Conservation (phyloP, 2,113 vertebrate genomes). For the Cacatua alba region DNA sequence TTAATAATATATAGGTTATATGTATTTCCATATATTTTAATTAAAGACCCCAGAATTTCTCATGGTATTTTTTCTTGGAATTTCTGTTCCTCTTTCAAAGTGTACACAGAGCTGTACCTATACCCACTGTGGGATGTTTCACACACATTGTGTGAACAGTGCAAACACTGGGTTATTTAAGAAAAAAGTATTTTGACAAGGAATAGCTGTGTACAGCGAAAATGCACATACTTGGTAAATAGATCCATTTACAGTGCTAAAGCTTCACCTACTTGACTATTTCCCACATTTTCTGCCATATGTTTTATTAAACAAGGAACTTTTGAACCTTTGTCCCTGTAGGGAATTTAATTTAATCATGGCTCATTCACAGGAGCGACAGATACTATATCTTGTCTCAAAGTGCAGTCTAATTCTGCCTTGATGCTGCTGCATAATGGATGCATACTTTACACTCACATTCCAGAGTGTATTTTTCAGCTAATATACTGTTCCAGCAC, state of each 20-base stretch:
- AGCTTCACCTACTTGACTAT: not conserved
- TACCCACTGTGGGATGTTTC: not conserved
- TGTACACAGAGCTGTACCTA: not conserved
- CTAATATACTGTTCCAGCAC: constrained; percentile 30
- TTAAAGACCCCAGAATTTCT: not conserved
- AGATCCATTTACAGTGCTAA: not conserved
- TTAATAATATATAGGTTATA: not conserved
- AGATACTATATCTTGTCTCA: constrained; percentile 56
- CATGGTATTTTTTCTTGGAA: not conserved
- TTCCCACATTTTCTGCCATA: constrained; percentile 30
- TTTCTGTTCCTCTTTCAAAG: not conserved
- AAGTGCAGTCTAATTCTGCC: constrained; percentile 60
- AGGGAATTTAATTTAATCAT: constrained; percentile 69
- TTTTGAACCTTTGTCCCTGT: constrained; percentile 58
- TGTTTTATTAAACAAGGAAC: constrained; percentile 62
- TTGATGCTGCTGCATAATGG: constrained; percentile 60
- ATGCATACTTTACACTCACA: constrained; percentile 51
- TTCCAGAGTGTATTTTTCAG: constrained; percentile 52
- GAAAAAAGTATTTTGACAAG: constrained; percentile 1
- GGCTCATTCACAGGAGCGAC: constrained; percentile 32
- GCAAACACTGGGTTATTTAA: constrained; percentile 23
- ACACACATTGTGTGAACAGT: not conserved
- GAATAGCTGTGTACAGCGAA: not conserved
- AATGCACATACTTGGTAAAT: not conserved
- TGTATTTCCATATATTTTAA: not conserved